These are phyloP conservation scores for Perdita meconis DNA, from an alignment of 2,888 invertebrate species.

Conservation along the genomic window DNA sequence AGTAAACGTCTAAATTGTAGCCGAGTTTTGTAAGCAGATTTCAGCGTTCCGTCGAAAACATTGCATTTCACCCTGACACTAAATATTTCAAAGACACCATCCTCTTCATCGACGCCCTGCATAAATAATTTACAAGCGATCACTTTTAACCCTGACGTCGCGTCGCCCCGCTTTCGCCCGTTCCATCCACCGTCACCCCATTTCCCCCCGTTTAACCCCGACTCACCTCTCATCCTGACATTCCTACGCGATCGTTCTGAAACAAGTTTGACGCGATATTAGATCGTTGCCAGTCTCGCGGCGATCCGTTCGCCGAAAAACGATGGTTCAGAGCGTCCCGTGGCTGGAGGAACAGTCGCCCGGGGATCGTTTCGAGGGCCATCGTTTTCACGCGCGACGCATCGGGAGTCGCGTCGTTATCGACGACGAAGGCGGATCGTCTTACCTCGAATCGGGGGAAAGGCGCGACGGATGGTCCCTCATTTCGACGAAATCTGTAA, in stretches of 20 bases:
- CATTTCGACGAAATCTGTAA: constrained; percentile 75
- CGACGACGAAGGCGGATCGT: neutral
- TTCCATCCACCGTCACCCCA: neutral
- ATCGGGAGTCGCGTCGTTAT: neutral
- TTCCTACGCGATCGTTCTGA: constrained; percentile 78
- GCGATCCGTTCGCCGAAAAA: constrained; percentile 6
- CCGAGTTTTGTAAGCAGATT: too few species aligned
- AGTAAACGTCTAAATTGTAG: too few species aligned
- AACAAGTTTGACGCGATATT: constrained; percentile 57
- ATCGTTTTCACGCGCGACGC: constrained; percentile 17
- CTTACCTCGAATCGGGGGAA: constrained; percentile 45
- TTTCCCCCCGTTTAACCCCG: neutral
- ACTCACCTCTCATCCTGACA: constrained; percentile 83
- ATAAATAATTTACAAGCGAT: too few species aligned
- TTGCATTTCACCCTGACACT: too few species aligned
- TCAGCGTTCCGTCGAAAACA: too few species aligned
- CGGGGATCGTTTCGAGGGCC: constrained; percentile 1
- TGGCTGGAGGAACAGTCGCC: neutral
- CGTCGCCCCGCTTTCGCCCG: neutral
- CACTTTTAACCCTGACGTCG: too few species aligned
- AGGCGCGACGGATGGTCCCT: constrained; percentile 46
- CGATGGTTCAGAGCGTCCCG: neutral
- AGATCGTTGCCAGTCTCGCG: neutral
- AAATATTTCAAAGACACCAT: too few species aligned
- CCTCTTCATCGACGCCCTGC: too few species aligned